A percentile compares a stretch with the other conserved stretches of the same genome.
These are phyloP conservation scores for Drosophila prolongata DNA, from an alignment of 2,888 invertebrate species.

Conservation along the genomic window DNA sequence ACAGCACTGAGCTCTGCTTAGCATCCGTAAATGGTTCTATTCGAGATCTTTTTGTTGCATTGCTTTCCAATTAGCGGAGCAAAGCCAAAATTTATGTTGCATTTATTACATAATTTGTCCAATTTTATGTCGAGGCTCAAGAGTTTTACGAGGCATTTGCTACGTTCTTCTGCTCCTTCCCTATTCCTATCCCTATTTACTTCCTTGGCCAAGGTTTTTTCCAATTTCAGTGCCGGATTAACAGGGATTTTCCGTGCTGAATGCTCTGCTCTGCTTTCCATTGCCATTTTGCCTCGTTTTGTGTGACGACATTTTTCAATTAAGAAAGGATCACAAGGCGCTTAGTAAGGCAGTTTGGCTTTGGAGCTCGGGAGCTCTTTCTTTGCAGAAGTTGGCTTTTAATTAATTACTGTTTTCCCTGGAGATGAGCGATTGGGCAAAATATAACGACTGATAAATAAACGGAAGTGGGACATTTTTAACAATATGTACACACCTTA, in stretches of 20 bases:
- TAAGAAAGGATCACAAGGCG: slow-evolving; percentile 80
- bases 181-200: slow-evolving; percentile 38
- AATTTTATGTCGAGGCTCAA: slow-evolving; percentile 73
- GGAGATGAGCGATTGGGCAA: not conserved
- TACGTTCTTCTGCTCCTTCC: not conserved
- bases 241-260: slow-evolving; percentile 72
- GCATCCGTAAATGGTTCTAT: slow-evolving; percentile 55
- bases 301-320: slow-evolving; percentile 82
- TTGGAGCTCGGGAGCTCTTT: slow-evolving; percentile 17
- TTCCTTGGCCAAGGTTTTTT: slow-evolving; percentile 70
- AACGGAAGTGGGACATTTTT: too few species aligned
- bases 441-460: too few species aligned
- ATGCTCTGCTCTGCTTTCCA: slow-evolving; percentile 28
- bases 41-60: slow-evolving; percentile 50
- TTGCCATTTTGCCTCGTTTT: slow-evolving; percentile 40
- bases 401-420: slow-evolving; percentile 61
- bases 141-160: slow-evolving; percentile 56
- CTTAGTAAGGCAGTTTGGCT: slow-evolving; percentile 78
- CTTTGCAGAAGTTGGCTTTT: slow-evolving; percentile 50
- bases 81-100: slow-evolving; percentile 79
- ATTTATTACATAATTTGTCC: slow-evolving; percentile 78
- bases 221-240: slow-evolving; percentile 82
- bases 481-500: too few species aligned
- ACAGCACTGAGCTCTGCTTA: slow-evolving; percentile 32
- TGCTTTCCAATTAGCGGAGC: slow-evolving; percentile 74